Evolutionary conservation across 2,113 vertebrate species (phyloP).

Genomic region (Monarcha castaneiventris): DNA sequence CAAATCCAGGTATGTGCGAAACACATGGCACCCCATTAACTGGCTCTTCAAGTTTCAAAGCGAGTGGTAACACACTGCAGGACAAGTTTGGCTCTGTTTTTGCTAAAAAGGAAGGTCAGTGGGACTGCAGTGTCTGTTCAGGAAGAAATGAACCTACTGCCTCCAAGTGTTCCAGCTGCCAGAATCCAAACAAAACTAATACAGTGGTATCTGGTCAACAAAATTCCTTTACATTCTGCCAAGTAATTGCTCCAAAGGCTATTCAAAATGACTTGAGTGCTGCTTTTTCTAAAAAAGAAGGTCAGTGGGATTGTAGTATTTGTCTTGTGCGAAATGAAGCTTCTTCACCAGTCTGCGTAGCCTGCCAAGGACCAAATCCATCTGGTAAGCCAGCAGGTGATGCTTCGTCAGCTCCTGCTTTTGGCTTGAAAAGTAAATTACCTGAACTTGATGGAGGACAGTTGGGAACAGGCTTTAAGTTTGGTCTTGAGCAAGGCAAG

Average conservation of each 20-base stretch:
- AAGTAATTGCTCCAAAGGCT: conserved; percentile 45
- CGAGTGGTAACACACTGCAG: not conserved
- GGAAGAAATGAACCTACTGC: conserved; percentile 75
- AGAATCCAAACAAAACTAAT: conserved; percentile 69
- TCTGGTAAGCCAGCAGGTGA: conserved; percentile 58
- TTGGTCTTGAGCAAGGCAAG: conserved; percentile 80
- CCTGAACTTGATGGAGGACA: conserved; percentile 69
- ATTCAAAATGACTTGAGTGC: conserved; percentile 55
- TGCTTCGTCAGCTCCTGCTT: conserved; percentile 66
- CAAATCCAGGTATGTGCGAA: conserved; percentile 50
- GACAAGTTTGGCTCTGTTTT: conserved; percentile 69
- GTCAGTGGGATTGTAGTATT: conserved; percentile 81
- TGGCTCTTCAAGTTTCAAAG: conserved; percentile 48
- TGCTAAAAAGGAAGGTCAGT: conserved; percentile 80
- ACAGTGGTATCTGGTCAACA: conserved; percentile 9
- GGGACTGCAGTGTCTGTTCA: conserved; percentile 81
- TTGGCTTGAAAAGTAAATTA: conserved; percentile 72
- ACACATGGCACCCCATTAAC: not conserved
- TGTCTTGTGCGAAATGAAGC: conserved; percentile 80
- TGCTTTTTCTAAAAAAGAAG: conserved; percentile 68
- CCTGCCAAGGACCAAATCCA: conserved; percentile 79
- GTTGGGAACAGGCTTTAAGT: conserved; percentile 79
- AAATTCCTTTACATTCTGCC: conserved; percentile 75
- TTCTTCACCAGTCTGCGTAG: conserved; percentile 70
- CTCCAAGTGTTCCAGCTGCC: conserved; percentile 75